Base-by-base conservation (phyloP, 2,113 vertebrate species). In the Loxodonta africana region DNA sequence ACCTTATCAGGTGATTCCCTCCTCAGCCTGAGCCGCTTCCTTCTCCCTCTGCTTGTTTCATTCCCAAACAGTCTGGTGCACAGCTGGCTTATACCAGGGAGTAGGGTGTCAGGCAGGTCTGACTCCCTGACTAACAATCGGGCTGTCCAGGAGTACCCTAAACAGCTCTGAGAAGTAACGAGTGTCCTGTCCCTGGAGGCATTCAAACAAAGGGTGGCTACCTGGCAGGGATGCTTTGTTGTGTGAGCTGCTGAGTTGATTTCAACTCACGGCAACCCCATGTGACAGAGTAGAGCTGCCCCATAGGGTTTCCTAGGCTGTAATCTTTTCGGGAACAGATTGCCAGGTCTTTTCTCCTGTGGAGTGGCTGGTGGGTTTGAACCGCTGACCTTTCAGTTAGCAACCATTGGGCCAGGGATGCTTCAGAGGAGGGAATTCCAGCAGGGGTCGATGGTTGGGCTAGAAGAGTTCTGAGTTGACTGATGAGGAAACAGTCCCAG, bases 41-140 rank as follows among this genome's bases (percentile, higher is more conserved):
- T 53, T 44, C 28, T 0, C 46, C n/a, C 51, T 25, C 33, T 2
- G 51, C 26, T 65, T 57, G 30, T 30, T 28, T 57, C 78, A 0
- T 15, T 78, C 33, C 62, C 21, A 81, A 74, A 41, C 23, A 0
- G 0, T 4, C 53, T 46, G 92, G 63, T n/a, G 30, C 18, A 4
- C 5, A 0, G 76, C 5, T 44, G 41, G 10, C 81, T 26, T 37
- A 0, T 80, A 25, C 1, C 26, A 2, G 23, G 80, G 41, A 53
- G 85, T 26, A n/a, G 30, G 76, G 17, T 17, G 62, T 46, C 20
- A 6, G 67, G 84, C 26, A 83, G 74, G 51, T 33, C 0, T 48
- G 23, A 60, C 33, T 8, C n/a, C 67, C 44, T n/a, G 25, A 37
- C 63, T 12, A 8, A 4, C n/a, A 1, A 0, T 3, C 7, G 0